A percentile compares a stretch with the other conserved stretches of the same genome.
phyloP scores from a whole-genome alignment of 2,797 vertebrate genomes.

The Myotis pilosus region DNA sequence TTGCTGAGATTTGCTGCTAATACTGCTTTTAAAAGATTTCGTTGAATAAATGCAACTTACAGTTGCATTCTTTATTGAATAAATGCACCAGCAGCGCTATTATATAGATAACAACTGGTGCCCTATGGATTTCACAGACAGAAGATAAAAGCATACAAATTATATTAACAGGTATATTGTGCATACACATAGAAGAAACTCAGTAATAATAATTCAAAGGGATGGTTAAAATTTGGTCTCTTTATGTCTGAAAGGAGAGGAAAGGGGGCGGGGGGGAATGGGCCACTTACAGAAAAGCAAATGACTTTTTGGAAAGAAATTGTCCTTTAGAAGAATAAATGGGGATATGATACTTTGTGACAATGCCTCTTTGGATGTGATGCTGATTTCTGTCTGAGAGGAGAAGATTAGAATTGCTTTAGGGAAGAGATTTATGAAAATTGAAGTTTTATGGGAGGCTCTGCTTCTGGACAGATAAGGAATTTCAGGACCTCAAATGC shows the following conservation, averaged over 20 bases:
- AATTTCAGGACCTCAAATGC: not conserved
- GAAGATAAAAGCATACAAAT: not conserved
- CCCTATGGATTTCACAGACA: not conserved
- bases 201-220: not conserved
- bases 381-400: not conserved
- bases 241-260: not conserved
- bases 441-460: not conserved
- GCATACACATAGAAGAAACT: not conserved
- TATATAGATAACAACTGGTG: not conserved
- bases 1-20: not conserved
- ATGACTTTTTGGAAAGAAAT: not conserved
- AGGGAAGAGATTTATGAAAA: not conserved
- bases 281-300: not conserved
- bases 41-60: not conserved
- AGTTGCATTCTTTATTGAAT: not conserved
- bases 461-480: not conserved
- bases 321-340: not conserved
- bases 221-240: not conserved
- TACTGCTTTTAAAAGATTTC: not conserved
- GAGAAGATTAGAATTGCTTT: not conserved
- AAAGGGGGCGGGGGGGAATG: not conserved
- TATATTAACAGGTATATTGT: not conserved
- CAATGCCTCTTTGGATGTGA: not conserved
- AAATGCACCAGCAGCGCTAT: not conserved
- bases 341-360: not conserved